Percentiles rank a stretch among this genome's conserved stretches.
These are phyloP conservation scores for Globodera ellingtonae DNA, from an alignment of 1,140 invertebrate genomes.

Conservation along the genomic window DNA sequence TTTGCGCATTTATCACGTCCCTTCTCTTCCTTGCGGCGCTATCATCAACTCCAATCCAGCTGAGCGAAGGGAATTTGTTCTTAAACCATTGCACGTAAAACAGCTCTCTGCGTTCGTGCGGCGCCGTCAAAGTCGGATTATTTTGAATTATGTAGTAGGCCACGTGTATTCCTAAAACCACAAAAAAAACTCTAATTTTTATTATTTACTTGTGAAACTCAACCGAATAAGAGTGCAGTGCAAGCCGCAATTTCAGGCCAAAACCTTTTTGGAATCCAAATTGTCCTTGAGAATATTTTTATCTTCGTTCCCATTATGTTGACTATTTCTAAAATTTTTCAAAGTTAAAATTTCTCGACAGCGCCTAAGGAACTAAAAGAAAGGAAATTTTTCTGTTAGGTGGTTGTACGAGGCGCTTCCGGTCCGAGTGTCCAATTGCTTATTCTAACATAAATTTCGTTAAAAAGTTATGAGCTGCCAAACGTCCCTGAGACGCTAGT, in stretches of 20 bases:
- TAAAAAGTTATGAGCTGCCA: too few species aligned
- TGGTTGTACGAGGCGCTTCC: too few species aligned
- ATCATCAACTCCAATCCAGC: slow-evolving; percentile 9
- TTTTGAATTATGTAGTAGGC: slow-evolving; percentile 9
- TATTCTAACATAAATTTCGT: too few species aligned
- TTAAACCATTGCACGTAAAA: slow-evolving; percentile 11
- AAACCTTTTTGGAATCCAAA: neutral
- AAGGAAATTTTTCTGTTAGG: too few species aligned
- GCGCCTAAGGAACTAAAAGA: too few species aligned
- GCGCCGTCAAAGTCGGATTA: neutral
- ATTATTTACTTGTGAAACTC: neutral
- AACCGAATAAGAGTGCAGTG: neutral
- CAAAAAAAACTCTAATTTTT: neutral
- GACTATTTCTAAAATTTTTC: too few species aligned
- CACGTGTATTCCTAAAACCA: neutral
- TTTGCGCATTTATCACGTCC: neutral
- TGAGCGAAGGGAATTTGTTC: slow-evolving; percentile 4
- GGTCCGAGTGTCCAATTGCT: too few species aligned
- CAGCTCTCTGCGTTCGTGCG: neutral
- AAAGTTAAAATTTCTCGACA: too few species aligned
- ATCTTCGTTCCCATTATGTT: neutral
- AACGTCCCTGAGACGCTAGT: too few species aligned
- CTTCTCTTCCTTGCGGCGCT: neutral
- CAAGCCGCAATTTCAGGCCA: neutral
- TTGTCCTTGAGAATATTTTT: neutral